Base-by-base conservation (phyloP, 2,797 vertebrate genomes). In the Hapalemur alaotrensis region DNA sequence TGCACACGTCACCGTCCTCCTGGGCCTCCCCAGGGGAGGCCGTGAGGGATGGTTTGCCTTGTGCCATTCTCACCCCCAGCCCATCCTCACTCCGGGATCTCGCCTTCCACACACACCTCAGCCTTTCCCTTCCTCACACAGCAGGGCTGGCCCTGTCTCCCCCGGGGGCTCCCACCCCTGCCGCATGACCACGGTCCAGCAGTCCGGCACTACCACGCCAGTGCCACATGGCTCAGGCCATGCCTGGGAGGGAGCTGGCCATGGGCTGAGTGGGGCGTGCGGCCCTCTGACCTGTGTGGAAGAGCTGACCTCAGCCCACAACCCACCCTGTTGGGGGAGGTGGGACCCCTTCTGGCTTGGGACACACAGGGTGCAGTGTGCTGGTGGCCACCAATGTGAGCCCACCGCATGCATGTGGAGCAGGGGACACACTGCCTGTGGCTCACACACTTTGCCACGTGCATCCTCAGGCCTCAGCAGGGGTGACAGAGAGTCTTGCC, bases 181-280 rank as follows among this genome's bases (percentile, higher is more conserved):
- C 25, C 35, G 8, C 5, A 41, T 2, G 5, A 50, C 65, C 17
- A 8, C 0, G 4, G 28, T 54, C 48, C 48, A 54, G 6, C 0
- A 70, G 67, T 18, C 63, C n/a, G 17, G n/a, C 32, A 65, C 63
- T n/a, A n/a, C 32, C 20, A 7, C 23, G 67, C 28, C 38, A 15
- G 13, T 14, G 20, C 43, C 12, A 32, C 12, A 15, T 6, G 35
- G 11, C 65, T 85, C 15, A 70, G 11, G 25, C 48, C 25, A 54
- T 50, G 30, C 11, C 59, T 38, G 4, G 65, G 48, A 67, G 83
- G 15, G 9, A 52, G 46, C 4, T 0, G 4, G 81, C 43, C 13
- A 1, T 2, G 48, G 48, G 25, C 15, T 4, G 54, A 61, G 54
- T 18, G 9, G 17, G n/a, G 28, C 41, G 10, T 43, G 59, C 59